phyloP scores from a whole-genome alignment of 1,140 invertebrate genomes.

The Saccostrea glomerata region DNA sequence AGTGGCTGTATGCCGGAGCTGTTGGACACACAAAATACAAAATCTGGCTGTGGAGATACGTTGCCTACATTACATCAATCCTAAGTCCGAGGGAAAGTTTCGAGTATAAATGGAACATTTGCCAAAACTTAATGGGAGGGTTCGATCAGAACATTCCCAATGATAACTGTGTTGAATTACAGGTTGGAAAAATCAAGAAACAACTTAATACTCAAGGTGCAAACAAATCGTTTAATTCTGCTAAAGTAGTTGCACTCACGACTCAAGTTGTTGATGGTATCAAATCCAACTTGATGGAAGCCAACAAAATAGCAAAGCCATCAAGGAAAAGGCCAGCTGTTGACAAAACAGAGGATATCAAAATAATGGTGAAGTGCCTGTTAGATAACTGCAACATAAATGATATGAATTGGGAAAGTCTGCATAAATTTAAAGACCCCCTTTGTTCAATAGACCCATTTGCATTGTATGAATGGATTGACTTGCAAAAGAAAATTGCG shows the following conservation, averaged over 20 bases:
- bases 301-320: slow-evolving; percentile 22
- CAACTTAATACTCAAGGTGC: slow-evolving; percentile 50
- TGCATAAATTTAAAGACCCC: slow-evolving; percentile 46
- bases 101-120: slow-evolving; percentile 45
- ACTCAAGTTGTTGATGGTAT: slow-evolving; percentile 48
- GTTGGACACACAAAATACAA: slow-evolving; percentile 49
- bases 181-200: slow-evolving; percentile 44
- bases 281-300: slow-evolving; percentile 8
- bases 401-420: slow-evolving; percentile 23
- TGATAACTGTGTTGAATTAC: slow-evolving; percentile 50
- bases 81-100: slow-evolving; percentile 26
- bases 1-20: slow-evolving; percentile 41
- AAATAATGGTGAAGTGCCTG: slow-evolving; percentile 34
- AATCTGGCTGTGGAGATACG: slow-evolving; percentile 49
- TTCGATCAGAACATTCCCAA: slow-evolving; percentile 49
- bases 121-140: slow-evolving; percentile 33
- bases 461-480: slow-evolving; percentile 40
- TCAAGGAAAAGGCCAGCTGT: slow-evolving; percentile 40
- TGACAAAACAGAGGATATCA: slow-evolving; percentile 42
- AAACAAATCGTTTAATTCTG: slow-evolving; percentile 49
- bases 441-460: slow-evolving; percentile 13
- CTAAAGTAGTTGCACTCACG: slow-evolving; percentile 20
- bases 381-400: slow-evolving; percentile 2
- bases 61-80: slow-evolving; percentile 33
- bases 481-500: slow-evolving; percentile 39